Evolutionary conservation across 2,888 invertebrate genomes (phyloP).

Genomic region (Druceiella hillmani): DNA sequence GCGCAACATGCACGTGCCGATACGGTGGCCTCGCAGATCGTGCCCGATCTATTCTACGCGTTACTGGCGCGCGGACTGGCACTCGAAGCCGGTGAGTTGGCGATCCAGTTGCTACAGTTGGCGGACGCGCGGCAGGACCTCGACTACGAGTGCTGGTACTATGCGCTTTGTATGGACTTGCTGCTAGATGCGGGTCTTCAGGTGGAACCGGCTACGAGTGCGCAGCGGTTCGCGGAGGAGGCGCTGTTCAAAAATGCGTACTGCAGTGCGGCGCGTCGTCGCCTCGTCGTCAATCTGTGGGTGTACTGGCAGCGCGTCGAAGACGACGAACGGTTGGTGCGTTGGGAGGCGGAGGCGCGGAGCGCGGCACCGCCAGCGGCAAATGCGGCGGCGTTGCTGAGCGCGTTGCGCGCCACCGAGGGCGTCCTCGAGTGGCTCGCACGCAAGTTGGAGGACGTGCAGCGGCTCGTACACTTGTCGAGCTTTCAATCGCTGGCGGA

Average conservation of each 20-base stretch:
- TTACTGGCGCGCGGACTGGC: conserved; percentile 41
- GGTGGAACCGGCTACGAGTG: conserved; percentile 42
- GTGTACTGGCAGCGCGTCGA: conserved; percentile 41
- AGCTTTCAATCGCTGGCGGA: no score
- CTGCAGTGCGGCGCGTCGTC: conserved; percentile 31
- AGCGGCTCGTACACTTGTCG: no score
- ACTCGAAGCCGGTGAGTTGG: conserved; percentile 45
- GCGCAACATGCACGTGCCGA: conserved; percentile 41
- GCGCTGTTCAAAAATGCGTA: conserved; percentile 30
- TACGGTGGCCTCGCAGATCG: conserved; percentile 37
- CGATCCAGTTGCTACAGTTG: conserved; percentile 33
- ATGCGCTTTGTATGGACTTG: conserved; percentile 52
- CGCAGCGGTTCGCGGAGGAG: conserved; percentile 39
- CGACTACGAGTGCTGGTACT: conserved; percentile 48
- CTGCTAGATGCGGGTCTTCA: conserved; percentile 53
- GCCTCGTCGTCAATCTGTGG: conserved; percentile 39
- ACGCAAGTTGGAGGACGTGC: conserved; percentile 41
- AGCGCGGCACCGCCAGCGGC: no score
- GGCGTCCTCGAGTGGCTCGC: conserved; percentile 45
- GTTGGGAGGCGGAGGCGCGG: conserved; percentile 40
- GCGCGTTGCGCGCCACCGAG: conserved; percentile 39
- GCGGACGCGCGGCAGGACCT: conserved; percentile 29
- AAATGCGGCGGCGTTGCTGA: no score
- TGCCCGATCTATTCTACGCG: conserved; percentile 43
- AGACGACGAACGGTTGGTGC: conserved; percentile 34